These are phyloP conservation scores for Uloborus plumipes DNA, from an alignment of 2,888 invertebrate species.

Conservation along the genomic window DNA sequence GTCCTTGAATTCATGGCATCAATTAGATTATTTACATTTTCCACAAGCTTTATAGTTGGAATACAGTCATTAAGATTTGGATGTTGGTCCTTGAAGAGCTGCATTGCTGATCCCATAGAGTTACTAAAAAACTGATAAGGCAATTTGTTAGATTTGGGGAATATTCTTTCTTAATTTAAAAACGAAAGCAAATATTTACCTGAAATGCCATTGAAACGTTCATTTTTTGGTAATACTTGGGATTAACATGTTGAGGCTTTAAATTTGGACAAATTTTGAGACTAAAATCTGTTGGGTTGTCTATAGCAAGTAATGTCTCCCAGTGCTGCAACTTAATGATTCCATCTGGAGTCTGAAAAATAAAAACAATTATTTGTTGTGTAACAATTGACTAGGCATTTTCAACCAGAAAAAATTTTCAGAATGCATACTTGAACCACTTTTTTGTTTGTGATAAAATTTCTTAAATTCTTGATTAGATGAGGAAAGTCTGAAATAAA, in stretches of 20 bases:
- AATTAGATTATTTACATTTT: too few relatives aligned
- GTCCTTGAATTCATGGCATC: too few relatives aligned
- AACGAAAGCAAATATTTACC: neutral
- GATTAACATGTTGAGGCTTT: too few relatives aligned
- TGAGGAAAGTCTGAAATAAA: conserved; percentile 19
- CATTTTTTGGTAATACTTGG: neutral
- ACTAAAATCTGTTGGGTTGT: neutral
- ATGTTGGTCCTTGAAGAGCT: neutral
- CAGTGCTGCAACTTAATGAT: neutral
- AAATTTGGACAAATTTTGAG: neutral
- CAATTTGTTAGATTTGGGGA: too few relatives aligned
- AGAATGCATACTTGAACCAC: neutral
- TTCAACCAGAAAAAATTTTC: neutral
- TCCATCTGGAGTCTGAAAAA: conserved; percentile 8
- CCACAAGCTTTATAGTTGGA: too few relatives aligned
- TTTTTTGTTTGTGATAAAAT: neutral
- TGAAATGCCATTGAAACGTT: neutral
- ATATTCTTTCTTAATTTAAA: too few relatives aligned
- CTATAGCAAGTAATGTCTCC: neutral
- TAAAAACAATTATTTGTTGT: neutral
- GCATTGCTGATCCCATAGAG: neutral
- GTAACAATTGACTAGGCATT: neutral
- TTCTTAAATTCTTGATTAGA: neutral
- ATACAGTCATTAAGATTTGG: too few relatives aligned
- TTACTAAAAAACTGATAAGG: neutral